Percentiles rank a stretch among this genome's conserved stretches.
Evolutionary conservation across 2,113 vertebrate genomes (phyloP).

Genomic region (Eidolon helvum): DNA sequence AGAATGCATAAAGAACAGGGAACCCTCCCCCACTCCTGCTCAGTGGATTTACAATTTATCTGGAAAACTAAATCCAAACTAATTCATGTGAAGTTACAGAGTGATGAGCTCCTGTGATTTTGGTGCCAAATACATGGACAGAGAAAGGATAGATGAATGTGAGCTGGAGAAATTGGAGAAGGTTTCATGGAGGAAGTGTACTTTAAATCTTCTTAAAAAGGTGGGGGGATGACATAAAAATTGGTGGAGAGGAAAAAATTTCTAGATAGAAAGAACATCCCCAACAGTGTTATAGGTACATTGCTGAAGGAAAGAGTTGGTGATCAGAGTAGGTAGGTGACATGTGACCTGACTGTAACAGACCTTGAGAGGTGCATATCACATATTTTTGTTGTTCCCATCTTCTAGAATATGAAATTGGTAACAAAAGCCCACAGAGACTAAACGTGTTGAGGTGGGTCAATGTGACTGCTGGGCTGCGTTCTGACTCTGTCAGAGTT

Average conservation of each 20-base stretch:
- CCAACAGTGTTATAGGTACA: not conserved
- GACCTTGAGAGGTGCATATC: not conserved
- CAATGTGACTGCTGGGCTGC: not conserved
- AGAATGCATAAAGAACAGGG: not conserved
- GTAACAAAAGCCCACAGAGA: not conserved
- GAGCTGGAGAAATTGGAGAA: not conserved
- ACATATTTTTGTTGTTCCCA: not conserved
- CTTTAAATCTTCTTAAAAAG: not conserved
- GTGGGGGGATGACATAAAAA: not conserved
- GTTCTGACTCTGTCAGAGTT: not conserved
- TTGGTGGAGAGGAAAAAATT: not conserved
- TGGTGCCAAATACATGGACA: not conserved
- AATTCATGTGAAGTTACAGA: not conserved
- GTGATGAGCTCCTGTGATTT: not conserved
- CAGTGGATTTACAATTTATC: not conserved
- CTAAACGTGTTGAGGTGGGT: not conserved
- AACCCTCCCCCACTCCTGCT: not conserved
- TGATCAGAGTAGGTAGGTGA: not conserved
- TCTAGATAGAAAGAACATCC: not conserved
- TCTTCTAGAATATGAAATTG: not conserved
- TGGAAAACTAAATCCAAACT: not conserved
- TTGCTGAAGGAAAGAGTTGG: not conserved
- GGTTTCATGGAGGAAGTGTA: not conserved
- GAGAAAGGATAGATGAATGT: not conserved
- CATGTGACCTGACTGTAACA: not conserved